Base-by-base conservation (phyloP, 92 coral and sea anemone species). In the Muricea muricata region DNA sequence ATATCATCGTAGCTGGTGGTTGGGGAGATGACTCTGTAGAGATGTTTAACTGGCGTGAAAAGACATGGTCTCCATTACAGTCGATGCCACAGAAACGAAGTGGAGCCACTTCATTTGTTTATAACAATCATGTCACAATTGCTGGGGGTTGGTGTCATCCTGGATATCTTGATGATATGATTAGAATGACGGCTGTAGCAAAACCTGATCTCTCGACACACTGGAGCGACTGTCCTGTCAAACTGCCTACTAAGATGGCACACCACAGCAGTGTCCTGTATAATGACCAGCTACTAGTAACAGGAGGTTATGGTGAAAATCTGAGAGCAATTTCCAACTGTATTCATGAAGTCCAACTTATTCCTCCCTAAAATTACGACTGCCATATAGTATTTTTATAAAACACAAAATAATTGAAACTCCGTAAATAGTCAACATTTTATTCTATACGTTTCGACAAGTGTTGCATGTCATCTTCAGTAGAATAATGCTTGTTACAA, bases 31-130 rank as follows among this genome's bases (percentile, higher is more conserved):
- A 61, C 37, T 61, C 68, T 25, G 68, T 61, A 30, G 68, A 61
- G 35, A 61, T 61, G 68, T 61, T 61, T 61, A 30, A 61, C 37
- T 61, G 68, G 68, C 68, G 33, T 61, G 14, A 29, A 61, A 61
- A 8, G 29, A 7, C 15, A 61, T 61, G 68, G 68, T 61, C 68
- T 33, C 68, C 68, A 25, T 29, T 61, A 12, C 68, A 61, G 8
- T 61, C 68, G 14, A 25, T 61, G 34, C 68, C 68, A 61, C 3
- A 61, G 68, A 21, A 1, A 17, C 15, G 68, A 7, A 12, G 1
- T 21, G 33, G 15, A 25, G 68, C 68, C 18, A 61, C 34, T 25
- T 61, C 68, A 29, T 61, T 61, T 61, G 68, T 61, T 29, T 61
- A 61, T n/a, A 61, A 61, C 37, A 61, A 61, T 61, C 37, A 61